Evolutionary conservation across 2,113 vertebrate species (phyloP).

Genomic region (Ahaetulla prasina): DNA sequence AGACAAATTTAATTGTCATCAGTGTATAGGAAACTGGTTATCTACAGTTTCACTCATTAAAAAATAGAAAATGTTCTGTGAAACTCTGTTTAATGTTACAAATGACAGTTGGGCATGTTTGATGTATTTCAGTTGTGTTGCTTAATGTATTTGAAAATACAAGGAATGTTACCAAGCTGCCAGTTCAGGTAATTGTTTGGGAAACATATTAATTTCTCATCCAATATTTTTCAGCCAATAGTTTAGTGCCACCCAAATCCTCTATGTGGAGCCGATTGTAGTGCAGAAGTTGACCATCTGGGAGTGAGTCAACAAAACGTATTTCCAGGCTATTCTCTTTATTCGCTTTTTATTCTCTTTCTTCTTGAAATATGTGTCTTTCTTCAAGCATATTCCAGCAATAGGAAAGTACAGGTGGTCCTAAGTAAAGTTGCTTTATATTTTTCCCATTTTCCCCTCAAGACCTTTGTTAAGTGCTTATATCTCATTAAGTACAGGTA

Average conservation of each 20-base stretch:
- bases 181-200: neutral
- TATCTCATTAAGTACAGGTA: neutral
- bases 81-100: neutral
- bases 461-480: no score
- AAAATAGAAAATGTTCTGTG: neutral
- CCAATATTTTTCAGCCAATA: neutral
- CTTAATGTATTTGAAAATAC: neutral
- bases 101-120: neutral
- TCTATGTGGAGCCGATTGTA: neutral
- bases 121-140: neutral
- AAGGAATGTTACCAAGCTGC: neutral
- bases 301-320: neutral
- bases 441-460: no score
- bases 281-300: neutral
- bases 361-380: neutral
- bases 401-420: neutral
- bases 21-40: neutral
- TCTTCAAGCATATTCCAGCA: neutral
- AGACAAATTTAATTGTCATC: neutral
- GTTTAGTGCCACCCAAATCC: neutral
- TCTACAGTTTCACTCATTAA: neutral
- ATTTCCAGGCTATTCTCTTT: neutral
- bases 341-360: neutral
- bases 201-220: neutral
- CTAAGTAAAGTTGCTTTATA: no score